A percentile compares a stretch with the other conserved stretches of the same genome.
Evolutionary conservation across 2,888 invertebrate genomes (phyloP).

Genomic region (Hirtodrosophila duncani): DNA sequence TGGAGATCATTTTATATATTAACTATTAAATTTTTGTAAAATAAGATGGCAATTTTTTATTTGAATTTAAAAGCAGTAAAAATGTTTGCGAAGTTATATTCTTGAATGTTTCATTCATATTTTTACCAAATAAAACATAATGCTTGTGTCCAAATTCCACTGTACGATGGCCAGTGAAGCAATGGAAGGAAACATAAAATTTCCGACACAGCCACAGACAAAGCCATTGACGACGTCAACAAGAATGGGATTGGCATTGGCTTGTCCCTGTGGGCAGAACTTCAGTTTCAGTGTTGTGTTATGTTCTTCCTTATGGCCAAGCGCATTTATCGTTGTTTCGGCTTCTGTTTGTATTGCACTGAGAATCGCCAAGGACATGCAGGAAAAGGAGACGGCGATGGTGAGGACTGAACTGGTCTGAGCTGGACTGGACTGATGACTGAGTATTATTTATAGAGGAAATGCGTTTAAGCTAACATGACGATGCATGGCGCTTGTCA

Average conservation of each 20-base stretch:
- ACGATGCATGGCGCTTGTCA: constrained; percentile 3
- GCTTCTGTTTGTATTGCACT: constrained; percentile 24
- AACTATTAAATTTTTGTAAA: too few species aligned
- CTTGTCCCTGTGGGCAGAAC: constrained; percentile 15
- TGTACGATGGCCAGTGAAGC: constrained; percentile 7
- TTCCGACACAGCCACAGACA: constrained; percentile 29
- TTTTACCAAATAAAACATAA: too few species aligned
- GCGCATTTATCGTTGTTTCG: constrained; percentile 26
- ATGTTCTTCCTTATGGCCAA: constrained; percentile 19
- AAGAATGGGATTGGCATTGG: constrained; percentile 25
- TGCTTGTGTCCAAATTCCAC: neutral
- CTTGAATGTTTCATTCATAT: too few species aligned
- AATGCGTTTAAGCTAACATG: constrained; percentile 53
- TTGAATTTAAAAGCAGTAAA: too few species aligned
- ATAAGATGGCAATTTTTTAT: too few species aligned
- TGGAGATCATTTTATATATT: too few species aligned
- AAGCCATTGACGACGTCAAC: constrained; percentile 26
- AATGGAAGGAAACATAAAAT: constrained; percentile 37
- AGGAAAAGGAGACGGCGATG: too few species aligned
- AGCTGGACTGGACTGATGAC: constrained; percentile 14
- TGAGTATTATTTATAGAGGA: constrained; percentile 55
- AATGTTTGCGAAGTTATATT: too few species aligned
- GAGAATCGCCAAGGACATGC: constrained; percentile 19
- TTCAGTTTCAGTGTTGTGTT: constrained; percentile 7
- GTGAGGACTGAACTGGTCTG: too few species aligned